Evolutionary conservation across 2,888 invertebrate species (phyloP).

Genomic region (Temnothorax rugatulus): DNA sequence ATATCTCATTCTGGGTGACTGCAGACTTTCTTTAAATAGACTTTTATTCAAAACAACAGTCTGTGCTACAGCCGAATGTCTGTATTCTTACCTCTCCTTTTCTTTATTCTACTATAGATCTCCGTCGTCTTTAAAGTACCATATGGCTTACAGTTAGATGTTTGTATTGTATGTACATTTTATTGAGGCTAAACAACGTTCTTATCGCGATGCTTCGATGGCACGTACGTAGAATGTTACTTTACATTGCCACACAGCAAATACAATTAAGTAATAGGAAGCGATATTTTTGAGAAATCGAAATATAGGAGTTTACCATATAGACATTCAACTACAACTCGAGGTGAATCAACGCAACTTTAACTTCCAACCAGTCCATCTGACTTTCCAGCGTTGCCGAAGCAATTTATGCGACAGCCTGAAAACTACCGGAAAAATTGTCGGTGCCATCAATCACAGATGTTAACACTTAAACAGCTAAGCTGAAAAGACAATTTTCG

Average conservation of each 20-base stretch:
- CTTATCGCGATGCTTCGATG: not conserved
- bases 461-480: not conserved
- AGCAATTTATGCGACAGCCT: not conserved
- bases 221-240: not conserved
- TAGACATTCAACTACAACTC: not conserved
- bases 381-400: not conserved
- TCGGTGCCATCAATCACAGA: not conserved
- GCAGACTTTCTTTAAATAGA: not conserved
- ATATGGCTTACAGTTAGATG: not conserved
- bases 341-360: not conserved
- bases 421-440: not conserved
- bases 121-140: not conserved
- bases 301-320: not conserved
- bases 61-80: not conserved
- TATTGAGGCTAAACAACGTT: not conserved
- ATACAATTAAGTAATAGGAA: not conserved
- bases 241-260: not conserved
- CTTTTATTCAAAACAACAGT: constrained; percentile 20
- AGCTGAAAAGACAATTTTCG: not conserved
- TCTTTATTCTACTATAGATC: not conserved
- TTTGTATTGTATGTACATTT: not conserved
- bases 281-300: not conserved
- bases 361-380: not conserved
- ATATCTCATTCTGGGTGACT: not conserved
- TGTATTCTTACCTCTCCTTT: not conserved